Conservation (phyloP, 2,888 invertebrate genomes). For the Salticus scenicus region DNA sequence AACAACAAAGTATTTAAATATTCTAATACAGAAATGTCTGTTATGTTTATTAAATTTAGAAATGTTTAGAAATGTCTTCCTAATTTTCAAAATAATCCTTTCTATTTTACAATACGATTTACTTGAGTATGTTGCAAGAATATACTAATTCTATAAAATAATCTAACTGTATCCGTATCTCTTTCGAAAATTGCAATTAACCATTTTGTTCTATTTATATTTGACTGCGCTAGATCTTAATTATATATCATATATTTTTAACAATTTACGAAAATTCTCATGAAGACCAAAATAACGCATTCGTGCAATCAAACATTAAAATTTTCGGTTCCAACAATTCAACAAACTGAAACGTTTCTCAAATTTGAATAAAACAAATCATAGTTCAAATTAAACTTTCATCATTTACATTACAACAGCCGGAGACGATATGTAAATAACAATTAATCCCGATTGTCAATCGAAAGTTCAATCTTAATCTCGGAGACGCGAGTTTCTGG, state of each 20-base stretch:
- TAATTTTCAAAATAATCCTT: too few species aligned
- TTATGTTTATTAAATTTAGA: too few species aligned
- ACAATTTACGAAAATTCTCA: conserved; percentile 1
- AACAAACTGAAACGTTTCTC: neutral
- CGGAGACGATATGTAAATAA: conserved; percentile 52
- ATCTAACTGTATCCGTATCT: too few species aligned
- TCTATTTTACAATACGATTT: too few species aligned
- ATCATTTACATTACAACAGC: conserved; percentile 29
- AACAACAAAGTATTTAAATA: too few species aligned
- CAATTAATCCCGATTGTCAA: conserved; percentile 66
- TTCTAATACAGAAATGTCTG: too few species aligned
- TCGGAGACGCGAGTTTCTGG: conserved; percentile 53
- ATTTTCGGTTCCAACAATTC: neutral
- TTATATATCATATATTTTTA: conserved; percentile 3
- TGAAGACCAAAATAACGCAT: neutral
- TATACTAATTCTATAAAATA: too few species aligned
- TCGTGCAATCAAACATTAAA: neutral
- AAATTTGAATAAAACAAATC: conserved; percentile 13
- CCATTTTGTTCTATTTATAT: neutral
- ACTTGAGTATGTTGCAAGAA: too few species aligned
- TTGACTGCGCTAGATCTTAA: neutral
- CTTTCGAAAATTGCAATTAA: neutral
- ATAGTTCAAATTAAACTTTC: conserved; percentile 12
- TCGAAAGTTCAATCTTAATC: conserved; percentile 56
- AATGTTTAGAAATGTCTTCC: too few species aligned